A percentile compares a stretch with the other conserved stretches of the same genome.
Conservation (phyloP, 2,888 invertebrate genomes). For the Ethmia dodecea region DNA sequence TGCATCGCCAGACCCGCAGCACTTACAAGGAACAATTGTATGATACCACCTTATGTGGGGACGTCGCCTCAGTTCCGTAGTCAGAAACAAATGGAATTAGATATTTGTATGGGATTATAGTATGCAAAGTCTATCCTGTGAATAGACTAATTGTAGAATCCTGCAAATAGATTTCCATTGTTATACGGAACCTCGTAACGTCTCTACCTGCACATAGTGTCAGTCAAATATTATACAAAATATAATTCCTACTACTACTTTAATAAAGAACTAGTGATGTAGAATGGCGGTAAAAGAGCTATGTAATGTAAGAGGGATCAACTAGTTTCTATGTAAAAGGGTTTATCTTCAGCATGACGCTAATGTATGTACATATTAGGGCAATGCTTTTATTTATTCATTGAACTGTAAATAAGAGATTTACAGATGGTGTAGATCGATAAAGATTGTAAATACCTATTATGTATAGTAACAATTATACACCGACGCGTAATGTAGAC, state of each 20-base stretch:
- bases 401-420: slow-evolving; percentile 9
- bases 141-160: slow-evolving; percentile 1
- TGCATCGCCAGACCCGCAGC: slow-evolving; percentile 80
- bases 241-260: slow-evolving; percentile 20
- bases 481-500: too few species aligned
- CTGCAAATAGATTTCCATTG: slow-evolving; percentile 21
- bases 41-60: slow-evolving; percentile 97
- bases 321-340: slow-evolving; percentile 64
- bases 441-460: slow-evolving; percentile 5
- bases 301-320: slow-evolving; percentile 72
- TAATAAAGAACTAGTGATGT: slow-evolving; percentile 15
- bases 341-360: slow-evolving; percentile 36
- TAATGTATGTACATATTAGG: slow-evolving; percentile 39
- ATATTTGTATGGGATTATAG: slow-evolving; percentile 15
- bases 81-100: slow-evolving; percentile 85
- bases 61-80: slow-evolving; percentile 88
- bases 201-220: slow-evolving; percentile 48
- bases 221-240: slow-evolving; percentile 17
- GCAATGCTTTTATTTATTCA: slow-evolving; percentile 5
- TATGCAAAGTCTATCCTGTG: not conserved
- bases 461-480: too few species aligned
- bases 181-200: slow-evolving; percentile 46
- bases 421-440: not conserved
- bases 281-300: slow-evolving; percentile 50
- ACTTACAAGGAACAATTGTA: slow-evolving; percentile 94